Base-by-base conservation (phyloP, 2,888 invertebrate species). In the Germaria angustata region DNA sequence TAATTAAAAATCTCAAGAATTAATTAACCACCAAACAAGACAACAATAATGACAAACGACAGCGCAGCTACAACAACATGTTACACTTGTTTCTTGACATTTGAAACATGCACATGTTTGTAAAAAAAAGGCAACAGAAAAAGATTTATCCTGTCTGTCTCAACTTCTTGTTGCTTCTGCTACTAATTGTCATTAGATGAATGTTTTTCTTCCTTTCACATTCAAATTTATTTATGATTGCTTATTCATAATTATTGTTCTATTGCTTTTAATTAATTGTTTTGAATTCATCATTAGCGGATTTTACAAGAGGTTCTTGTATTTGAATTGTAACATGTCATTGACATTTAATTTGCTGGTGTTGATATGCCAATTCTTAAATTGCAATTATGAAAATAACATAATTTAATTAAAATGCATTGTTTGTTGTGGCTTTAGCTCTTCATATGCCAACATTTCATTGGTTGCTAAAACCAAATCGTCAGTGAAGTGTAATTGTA, bases 1-100 rank as follows among this genome's bases (percentile, higher is more conserved):
- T 81, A 81, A 77, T 81, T 81, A 66, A 77, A 80, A 81, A 69
- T 73, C 55, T 36, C 15, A 44, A 69, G 73, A 73, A 78, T 81
- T 81, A 81, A 81, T 81, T 81, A 81, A 81, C 68, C 72, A 73
- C 66, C 53, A 66, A 71, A 71, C 39, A 46, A 55, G 41, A 44
- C 61, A 80, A 57, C 36, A 57, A 73, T 46, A 71, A 71, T 46
- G 46, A 63, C 59, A 51, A 49, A 28, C 55, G 20, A 20, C 57
- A 66, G n/a, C 24, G 20, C 17, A 22, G 15, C 28, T n/a, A n/a
- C 49, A 68, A 49, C 80, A 77, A 78, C 73, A 78, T 81, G 72
- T 71, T 73, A 72, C 81, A 69, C 65, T 76, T 76, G 71, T 59
- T 76, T 57, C 69, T 66, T 76, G 76, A 71, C 69, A 71, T 76